Evolutionary conservation across 2,888 invertebrate species (phyloP).

Genomic region (Clostera curtula): DNA sequence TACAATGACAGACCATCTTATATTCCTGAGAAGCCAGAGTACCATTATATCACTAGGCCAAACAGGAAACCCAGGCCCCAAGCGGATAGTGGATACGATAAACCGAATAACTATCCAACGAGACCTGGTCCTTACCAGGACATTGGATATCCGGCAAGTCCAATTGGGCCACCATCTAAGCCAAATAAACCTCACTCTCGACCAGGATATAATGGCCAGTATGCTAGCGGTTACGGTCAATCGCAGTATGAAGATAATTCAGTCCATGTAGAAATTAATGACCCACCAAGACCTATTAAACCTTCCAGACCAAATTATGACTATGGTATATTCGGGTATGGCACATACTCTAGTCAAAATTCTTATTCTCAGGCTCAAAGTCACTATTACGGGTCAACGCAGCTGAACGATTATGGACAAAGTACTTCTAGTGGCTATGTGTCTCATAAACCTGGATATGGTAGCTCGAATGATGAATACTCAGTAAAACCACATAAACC

Average conservation of each 20-base stretch:
- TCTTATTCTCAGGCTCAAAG: slow-evolving; percentile 32
- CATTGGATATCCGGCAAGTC: slow-evolving; percentile 20
- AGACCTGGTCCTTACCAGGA: slow-evolving; percentile 10
- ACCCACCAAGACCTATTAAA: slow-evolving; percentile 51
- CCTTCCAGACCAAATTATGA: slow-evolving; percentile 34
- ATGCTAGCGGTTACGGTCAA: slow-evolving; percentile 46
- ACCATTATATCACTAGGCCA: slow-evolving; percentile 51
- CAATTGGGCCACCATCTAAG: slow-evolving; percentile 28
- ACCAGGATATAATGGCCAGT: slow-evolving; percentile 35
- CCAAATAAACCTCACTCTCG: slow-evolving; percentile 29
- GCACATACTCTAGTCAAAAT: slow-evolving; percentile 37
- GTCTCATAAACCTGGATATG: neutral
- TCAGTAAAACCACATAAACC: too few relatives aligned
- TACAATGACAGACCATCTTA: slow-evolving; percentile 29
- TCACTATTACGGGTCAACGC: slow-evolving; percentile 25
- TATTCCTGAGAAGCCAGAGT: slow-evolving; percentile 43
- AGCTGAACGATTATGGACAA: slow-evolving; percentile 21
- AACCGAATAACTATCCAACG: slow-evolving; percentile 16
- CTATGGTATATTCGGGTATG: slow-evolving; percentile 35
- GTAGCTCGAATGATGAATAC: neutral
- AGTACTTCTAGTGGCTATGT: neutral
- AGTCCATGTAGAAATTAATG: slow-evolving; percentile 52
- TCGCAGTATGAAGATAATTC: slow-evolving; percentile 42
- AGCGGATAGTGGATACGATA: slow-evolving; percentile 13
- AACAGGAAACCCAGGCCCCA: slow-evolving; percentile 45